Evolutionary conservation across 2,797 vertebrate species (phyloP), one percentile per base, ranked within the genome.

Genomic region (Holocentrus rufus): DNA sequence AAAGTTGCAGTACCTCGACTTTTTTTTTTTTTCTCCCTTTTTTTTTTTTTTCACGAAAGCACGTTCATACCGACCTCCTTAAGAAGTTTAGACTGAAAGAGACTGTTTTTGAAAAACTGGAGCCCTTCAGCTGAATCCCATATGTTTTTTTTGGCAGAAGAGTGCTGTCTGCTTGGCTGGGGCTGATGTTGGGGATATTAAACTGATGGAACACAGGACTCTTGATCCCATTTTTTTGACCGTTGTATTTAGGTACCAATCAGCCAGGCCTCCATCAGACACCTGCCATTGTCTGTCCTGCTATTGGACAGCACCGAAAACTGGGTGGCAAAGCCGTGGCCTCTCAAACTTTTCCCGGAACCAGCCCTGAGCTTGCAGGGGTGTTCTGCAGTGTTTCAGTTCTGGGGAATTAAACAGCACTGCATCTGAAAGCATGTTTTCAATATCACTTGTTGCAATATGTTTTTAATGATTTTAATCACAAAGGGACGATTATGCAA

Each of bases 111-210:
- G 92, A 94, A 93, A 85, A 96, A 89, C 93, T 92, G 92, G 88
- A 92, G 92, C 94, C 92, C 90, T 92, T 89, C 90, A 90, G 94
- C 95, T 94, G 86, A 95, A 92, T 93, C 94, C 94, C 94, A 89
- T 88, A 88, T 98, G 96, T 98, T 98, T 96, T 95, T 92, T 83
- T 98, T 99, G 98, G 98, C 97, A 90, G 85, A 49, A n/a, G n/a
- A 27, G 77, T 73, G 77, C 88, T 93, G 96, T 98, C 97, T 98
- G 94, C 96, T 93, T 92, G 93, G 96, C 95, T n/a, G 63, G 76
- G 83, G 88, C 92, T 81, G 90, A 94, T 91, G 92, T 93, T 85
- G 92, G 93, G 95, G 95, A 94, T 95, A 94, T 95, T 94, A 94
- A 95, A 93, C 85, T 87, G 94, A 95, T 95, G 95, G 92, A 97